Evolutionary conservation across 2,888 invertebrate genomes (phyloP), one percentile per base, ranked within the genome.

Genomic region (Himalopsyche anomala): DNA sequence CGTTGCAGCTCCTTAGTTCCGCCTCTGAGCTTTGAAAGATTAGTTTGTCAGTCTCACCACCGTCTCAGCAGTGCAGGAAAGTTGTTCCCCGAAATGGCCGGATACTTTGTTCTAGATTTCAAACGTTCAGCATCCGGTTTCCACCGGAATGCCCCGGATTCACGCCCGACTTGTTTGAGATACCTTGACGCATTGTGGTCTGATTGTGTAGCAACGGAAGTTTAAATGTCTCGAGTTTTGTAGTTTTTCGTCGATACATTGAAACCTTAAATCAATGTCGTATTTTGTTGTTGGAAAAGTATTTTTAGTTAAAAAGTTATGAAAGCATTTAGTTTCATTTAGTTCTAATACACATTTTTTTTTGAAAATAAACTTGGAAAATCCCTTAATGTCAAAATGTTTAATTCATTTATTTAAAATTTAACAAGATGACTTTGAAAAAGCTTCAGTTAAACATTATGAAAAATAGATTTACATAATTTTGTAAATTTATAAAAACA

Each of bases 71-170:
- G 62, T 8, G 19, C n/a, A 62, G 62, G 62, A 62, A 62, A 62
- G 62, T 56, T 56, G 56, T 62, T 62, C 62, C 51, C 28, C 19
- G 19, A 62, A 62, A 62, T 11, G 62, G 62, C 62, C 62, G 62
- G 62, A 62, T 62, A 62, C 62, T 62, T 62, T 62, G 62, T 62
- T 62, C 62, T 62, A 62, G 62, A 62, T 62, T 62, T 62, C 62
- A 62, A 62, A 62, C 19, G 62, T 28, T 62, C 62, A 28, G 28
- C 62, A 6, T 62, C 62, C 62, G 62, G 62, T 62, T 62, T 62
- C 62, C 62, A 62, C 62, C 62, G 28, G 62, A 62, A 62, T 62
- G n/a, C 62, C 28, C 62, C 62, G 62, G 62, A 62, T 19, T 62
- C 62, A 62, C 62, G 62, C 19, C 19, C 62, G 19, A 62, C 62